Conservation (phyloP, 2,113 vertebrate species). For the Prunella himalayana region DNA sequence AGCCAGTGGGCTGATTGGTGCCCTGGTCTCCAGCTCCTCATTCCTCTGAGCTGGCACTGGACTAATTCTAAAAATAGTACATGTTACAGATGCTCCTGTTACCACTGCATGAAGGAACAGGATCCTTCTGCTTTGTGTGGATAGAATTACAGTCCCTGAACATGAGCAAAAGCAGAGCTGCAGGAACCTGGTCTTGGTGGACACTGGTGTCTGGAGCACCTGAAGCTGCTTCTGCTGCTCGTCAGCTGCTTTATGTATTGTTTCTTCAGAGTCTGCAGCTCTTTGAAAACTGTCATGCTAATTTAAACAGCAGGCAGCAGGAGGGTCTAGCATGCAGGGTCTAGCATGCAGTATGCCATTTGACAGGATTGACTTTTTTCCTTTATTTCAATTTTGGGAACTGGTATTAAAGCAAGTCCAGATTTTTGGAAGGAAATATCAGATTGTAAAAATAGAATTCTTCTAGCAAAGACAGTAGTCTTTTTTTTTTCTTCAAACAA, state of each 20-base stretch:
- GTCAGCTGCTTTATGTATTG: background rate
- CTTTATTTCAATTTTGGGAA: background rate
- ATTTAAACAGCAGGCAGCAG: background rate
- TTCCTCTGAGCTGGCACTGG: background rate
- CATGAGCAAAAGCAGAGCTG: background rate
- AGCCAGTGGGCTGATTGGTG: background rate
- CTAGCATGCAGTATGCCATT: background rate
- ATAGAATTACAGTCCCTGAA: background rate
- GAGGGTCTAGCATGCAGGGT: background rate
- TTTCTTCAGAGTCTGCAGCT: background rate
- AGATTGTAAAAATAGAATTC: background rate
- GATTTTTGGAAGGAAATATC: background rate
- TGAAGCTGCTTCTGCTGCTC: background rate
- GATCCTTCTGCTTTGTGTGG: background rate
- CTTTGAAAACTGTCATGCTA: background rate
- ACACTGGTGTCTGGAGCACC: background rate
- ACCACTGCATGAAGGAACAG: background rate
- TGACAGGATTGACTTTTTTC: background rate
- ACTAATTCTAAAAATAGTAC: constrained; percentile 21
- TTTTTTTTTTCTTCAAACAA: background rate
- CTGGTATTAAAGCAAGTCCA: background rate
- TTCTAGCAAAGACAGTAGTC: background rate
- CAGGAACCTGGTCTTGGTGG: background rate
- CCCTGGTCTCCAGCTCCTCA: background rate
- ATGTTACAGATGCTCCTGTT: constrained; percentile 21